Base-by-base conservation (phyloP, 2,113 vertebrate species). In the Catharus minimus region DNA sequence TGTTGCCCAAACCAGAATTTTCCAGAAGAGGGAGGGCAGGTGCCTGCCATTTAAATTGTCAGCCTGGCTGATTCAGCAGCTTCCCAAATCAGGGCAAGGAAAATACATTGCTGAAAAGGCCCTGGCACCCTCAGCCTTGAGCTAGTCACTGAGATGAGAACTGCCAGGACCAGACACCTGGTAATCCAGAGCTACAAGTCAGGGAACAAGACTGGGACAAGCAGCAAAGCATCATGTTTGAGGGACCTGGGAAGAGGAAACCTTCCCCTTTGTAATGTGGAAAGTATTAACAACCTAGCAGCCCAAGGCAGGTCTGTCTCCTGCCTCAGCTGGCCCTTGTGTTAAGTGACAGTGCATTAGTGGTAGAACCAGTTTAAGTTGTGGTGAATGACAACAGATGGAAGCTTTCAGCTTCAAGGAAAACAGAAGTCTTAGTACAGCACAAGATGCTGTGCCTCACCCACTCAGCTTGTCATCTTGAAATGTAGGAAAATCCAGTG, bases 311-410 rank as follows among this genome's bases (percentile, higher is more conserved):
- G 73, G 69, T 55, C 64, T 66, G 50, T 13, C 38, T 77, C 33
- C 60, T 62, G 79, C 72, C 56, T 69, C 5, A 33, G 64, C 64
- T 4, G 0, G 33, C 67, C 5, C 9, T 32, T 2, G 33, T 18
- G 41, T 38, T 33, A 22, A 55, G 60, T 73, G 92, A 43, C 43
- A 49, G 50, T 5, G 13, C 10, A 1, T 7, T 10, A 58, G 64
- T 36, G 28, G 91, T 67, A 57, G 76, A 92, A 96, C 94, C 91
- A 78, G 86, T 89, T 86, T 68, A 46, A 93, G 80, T n/a, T 83
- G 85, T 69, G 75, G 76, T 77, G 7, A 86, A 15, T 65, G 62
- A 41, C 32, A 71, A 5, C 0, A 75, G 65, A 41, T 32, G 32
- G 64, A 76, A 89, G 89, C 69, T 53, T 83, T 55, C 2, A 2